These are phyloP conservation scores for Patella pellucida DNA, from an alignment of 2,888 invertebrate species.

Conservation along the genomic window DNA sequence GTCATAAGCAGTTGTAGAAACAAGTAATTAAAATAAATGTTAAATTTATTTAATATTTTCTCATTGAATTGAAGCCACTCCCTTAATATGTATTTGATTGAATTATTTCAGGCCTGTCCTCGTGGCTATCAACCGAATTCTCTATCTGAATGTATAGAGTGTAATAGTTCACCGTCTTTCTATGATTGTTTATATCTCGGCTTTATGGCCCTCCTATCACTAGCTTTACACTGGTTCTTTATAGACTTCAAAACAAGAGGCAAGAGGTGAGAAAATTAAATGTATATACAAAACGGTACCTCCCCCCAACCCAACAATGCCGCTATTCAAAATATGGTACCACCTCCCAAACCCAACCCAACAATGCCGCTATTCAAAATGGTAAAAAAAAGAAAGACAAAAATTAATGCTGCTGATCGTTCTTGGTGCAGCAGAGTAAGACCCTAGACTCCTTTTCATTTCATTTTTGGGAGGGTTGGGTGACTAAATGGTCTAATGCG, in stretches of 20 bases:
- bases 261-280: constrained; percentile 75
- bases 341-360: no score
- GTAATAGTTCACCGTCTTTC: constrained; percentile 81
- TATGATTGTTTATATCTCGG: constrained; percentile 96
- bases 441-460: no score
- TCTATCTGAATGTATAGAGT: constrained; percentile 81
- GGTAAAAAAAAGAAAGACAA: neutral
- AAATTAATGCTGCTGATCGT: neutral
- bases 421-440: neutral
- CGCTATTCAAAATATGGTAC: no score
- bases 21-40: no score
- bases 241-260: constrained; percentile 84
- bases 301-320: no score
- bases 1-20: no score
- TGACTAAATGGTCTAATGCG: no score
- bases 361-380: no score
- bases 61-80: no score
- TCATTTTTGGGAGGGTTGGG: no score
- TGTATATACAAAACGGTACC: neutral
- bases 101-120: constrained; percentile 68
- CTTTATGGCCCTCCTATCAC: constrained; percentile 90
- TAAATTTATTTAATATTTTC: no score
- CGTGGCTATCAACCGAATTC: constrained; percentile 78
- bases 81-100: neutral
- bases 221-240: constrained; percentile 92